Percentiles rank a stretch among this genome's conserved stretches.
Evolutionary conservation across 2,888 invertebrate genomes (phyloP).

Genomic region (Lymantria dispar): DNA sequence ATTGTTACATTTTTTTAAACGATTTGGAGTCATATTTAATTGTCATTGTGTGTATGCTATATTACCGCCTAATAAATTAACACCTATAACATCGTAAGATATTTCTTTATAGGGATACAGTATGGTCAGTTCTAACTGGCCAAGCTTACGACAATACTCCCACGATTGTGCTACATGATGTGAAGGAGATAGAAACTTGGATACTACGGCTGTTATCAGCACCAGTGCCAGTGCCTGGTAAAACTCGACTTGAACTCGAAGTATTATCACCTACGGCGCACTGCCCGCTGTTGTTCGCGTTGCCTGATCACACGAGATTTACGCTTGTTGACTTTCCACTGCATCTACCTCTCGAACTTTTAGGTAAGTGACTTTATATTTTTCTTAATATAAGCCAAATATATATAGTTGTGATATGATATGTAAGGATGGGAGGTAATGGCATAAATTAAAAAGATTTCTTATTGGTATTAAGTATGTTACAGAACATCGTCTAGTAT

Average conservation of each 20-base stretch:
- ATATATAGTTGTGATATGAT: no score
- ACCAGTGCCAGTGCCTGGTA: constrained; percentile 98
- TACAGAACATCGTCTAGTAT: no score
- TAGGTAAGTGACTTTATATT: constrained; percentile 80
- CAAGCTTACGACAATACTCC: constrained; percentile 91
- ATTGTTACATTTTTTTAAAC: no score
- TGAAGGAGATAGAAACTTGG: constrained; percentile 99
- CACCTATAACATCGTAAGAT: background rate
- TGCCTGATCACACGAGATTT: constrained; percentile 99
- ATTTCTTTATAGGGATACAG: constrained; percentile 88
- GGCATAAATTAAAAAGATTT: no score
- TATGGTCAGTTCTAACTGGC: constrained; percentile 97
- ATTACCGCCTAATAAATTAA: no score
- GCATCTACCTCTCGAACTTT: constrained; percentile 97
- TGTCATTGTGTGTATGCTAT: no score
- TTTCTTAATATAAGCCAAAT: background rate
- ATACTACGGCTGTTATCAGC: constrained; percentile 97
- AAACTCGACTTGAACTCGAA: constrained; percentile 91
- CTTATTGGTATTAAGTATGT: no score
- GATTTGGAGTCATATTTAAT: no score
- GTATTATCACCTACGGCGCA: constrained; percentile 93
- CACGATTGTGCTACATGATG: constrained; percentile 96
- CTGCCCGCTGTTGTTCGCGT: constrained; percentile 93
- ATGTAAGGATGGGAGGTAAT: no score
- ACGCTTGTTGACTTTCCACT: constrained; percentile 98